A percentile compares a stretch with the other conserved stretches of the same genome.
phyloP scores from a whole-genome alignment of 1,140 invertebrate genomes.

The Chironomus striatipennis region DNA sequence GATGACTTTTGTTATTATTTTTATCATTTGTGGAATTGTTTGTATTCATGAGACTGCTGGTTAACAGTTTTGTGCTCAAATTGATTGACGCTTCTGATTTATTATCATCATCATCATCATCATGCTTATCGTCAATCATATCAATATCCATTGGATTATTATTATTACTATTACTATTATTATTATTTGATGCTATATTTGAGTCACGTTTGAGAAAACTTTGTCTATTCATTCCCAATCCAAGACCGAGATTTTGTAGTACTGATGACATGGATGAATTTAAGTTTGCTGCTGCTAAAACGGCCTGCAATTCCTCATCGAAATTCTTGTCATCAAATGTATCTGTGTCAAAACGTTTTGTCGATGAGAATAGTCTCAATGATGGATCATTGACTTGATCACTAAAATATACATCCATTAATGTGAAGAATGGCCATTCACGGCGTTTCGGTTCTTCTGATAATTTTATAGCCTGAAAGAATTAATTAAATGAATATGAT shows the following conservation, averaged over 20 bases:
- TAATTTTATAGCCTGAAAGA: slow-evolving; percentile 37
- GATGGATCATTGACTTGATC: slow-evolving; percentile 41
- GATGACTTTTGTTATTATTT: slow-evolving; percentile 19
- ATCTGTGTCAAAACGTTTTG: slow-evolving; percentile 37
- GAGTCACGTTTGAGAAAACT: neutral
- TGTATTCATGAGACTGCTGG: slow-evolving; percentile 4
- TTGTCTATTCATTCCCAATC: neutral
- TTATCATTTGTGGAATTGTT: neutral
- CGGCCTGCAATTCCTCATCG: slow-evolving; percentile 35
- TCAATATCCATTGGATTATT: slow-evolving; percentile 5
- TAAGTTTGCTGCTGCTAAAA: neutral
- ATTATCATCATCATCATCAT: slow-evolving; percentile 12
- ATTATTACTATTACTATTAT: neutral
- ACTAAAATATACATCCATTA: slow-evolving; percentile 41
- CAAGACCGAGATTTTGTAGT: neutral
- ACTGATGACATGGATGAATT: slow-evolving; percentile 20
- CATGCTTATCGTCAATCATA: neutral
- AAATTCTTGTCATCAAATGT: slow-evolving; percentile 39
- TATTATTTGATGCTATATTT: neutral
- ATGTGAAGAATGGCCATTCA: slow-evolving; percentile 40
- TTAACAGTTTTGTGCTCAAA: slow-evolving; percentile 18
- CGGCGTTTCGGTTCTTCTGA: slow-evolving; percentile 40
- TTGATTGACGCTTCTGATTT: slow-evolving; percentile 15
- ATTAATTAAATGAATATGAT: slow-evolving; percentile 8
- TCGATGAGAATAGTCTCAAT: slow-evolving; percentile 38